phyloP scores from a whole-genome alignment of 92 coral and sea anemone genomes.

The Metridium senile region DNA sequence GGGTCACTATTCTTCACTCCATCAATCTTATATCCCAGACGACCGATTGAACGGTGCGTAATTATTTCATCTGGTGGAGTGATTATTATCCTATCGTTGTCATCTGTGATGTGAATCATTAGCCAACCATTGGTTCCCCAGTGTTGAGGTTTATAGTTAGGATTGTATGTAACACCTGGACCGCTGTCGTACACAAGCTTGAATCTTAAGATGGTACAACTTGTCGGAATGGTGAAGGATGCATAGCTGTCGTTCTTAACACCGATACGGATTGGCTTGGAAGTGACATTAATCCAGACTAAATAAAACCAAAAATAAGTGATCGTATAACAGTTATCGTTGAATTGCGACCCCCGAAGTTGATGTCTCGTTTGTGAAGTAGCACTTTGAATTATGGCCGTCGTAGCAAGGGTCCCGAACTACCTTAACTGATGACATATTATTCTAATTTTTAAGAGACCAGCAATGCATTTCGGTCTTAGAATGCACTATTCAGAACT shows the following conservation, averaged over 20 bases:
- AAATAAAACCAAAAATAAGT: too few relatives aligned
- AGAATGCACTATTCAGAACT: too few relatives aligned
- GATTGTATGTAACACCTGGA: not conserved
- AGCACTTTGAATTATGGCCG: too few relatives aligned
- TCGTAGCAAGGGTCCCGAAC: too few relatives aligned
- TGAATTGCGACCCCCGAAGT: too few relatives aligned
- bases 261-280: conserved; percentile 7
- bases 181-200: conserved; percentile 18
- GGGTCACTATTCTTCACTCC: conserved; percentile 12
- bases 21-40: not conserved
- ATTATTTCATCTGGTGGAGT: not conserved
- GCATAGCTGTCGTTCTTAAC: conserved; percentile 11
- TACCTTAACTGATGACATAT: too few relatives aligned
- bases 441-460: too few relatives aligned
- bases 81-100: not conserved
- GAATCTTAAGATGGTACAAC: not conserved
- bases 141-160: not conserved
- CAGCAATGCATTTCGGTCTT: too few relatives aligned
- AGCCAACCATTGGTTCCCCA: not conserved
- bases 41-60: not conserved
- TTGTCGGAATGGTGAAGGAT: not conserved
- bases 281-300: conserved; percentile 2
- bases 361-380: too few relatives aligned
- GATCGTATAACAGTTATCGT: too few relatives aligned
- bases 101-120: not conserved